These are phyloP conservation scores for Notodromas monacha DNA, from an alignment of 2,888 invertebrate genomes.

Conservation along the genomic window DNA sequence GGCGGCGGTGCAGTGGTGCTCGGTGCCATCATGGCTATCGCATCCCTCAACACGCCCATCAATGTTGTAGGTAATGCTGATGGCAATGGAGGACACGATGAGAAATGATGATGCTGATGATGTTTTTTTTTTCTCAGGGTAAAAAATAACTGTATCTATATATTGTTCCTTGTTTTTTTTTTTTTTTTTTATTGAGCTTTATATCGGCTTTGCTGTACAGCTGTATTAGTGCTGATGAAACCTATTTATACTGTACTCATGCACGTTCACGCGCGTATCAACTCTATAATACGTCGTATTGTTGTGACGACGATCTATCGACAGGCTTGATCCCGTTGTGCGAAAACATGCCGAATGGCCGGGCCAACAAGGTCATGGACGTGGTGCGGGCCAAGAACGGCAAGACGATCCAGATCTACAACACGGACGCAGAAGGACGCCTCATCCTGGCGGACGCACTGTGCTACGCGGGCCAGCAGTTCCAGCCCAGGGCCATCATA, in stretches of 20 bases:
- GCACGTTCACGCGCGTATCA: too few species aligned
- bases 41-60: slow-evolving; percentile 30
- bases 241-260: too few species aligned
- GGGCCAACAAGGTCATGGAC: slow-evolving; percentile 44
- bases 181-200: too few species aligned
- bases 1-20: slow-evolving; percentile 47
- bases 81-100: too few species aligned
- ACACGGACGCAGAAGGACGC: slow-evolving; percentile 46
- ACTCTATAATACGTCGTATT: too few species aligned
- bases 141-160: too few species aligned
- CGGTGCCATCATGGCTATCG: slow-evolving; percentile 32
- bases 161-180: too few species aligned
- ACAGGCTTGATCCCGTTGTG: slow-evolving; percentile 32
- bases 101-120: too few species aligned
- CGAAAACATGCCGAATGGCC: slow-evolving; percentile 44
- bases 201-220: too few species aligned
- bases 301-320: too few species aligned
- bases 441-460: slow-evolving; percentile 45
- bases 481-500: slow-evolving; percentile 31
- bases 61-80: slow-evolving; percentile 27
- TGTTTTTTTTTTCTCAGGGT: too few species aligned
- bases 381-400: slow-evolving; percentile 37
- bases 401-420: slow-evolving; percentile 35
- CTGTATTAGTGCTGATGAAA: too few species aligned
- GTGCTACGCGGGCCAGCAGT: slow-evolving; percentile 33